phyloP scores from a whole-genome alignment of 2,797 vertebrate genomes.

The Simalia tracyae region DNA sequence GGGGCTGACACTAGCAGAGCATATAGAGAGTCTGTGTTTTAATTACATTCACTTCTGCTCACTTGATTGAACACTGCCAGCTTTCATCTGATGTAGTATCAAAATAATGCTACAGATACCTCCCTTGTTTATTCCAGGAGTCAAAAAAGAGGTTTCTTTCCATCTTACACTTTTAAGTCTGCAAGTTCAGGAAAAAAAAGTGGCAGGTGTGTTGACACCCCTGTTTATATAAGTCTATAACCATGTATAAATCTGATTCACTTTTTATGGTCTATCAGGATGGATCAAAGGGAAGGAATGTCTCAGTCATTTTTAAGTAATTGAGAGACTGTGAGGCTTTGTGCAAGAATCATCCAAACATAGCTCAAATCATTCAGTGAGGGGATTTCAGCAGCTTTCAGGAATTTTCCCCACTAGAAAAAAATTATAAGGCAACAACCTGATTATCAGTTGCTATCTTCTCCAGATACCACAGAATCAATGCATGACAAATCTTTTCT shows the following conservation, averaged over 20 bases:
- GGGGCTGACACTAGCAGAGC: neutral
- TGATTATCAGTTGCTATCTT: neutral
- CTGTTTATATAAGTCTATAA: neutral
- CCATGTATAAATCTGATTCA: neutral
- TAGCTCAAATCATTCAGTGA: neutral
- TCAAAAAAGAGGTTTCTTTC: neutral
- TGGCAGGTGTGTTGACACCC: neutral
- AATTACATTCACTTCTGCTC: neutral
- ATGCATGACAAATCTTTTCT: neutral
- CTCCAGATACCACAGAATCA: neutral
- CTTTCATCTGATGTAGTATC: neutral
- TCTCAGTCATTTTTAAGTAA: neutral
- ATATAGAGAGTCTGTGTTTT: neutral
- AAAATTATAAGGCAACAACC: neutral
- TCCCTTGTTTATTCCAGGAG: neutral
- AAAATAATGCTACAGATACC: neutral
- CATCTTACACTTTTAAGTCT: neutral
- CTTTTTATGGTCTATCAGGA: neutral
- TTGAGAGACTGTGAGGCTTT: neutral
- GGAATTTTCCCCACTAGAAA: neutral
- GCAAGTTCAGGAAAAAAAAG: neutral
- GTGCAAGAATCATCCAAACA: neutral
- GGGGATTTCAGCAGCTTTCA: neutral
- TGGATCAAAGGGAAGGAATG: neutral
- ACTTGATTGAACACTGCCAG: neutral